Evolutionary conservation across 2,113 vertebrate species (phyloP).

Genomic region (Chionodraco myersi): DNA sequence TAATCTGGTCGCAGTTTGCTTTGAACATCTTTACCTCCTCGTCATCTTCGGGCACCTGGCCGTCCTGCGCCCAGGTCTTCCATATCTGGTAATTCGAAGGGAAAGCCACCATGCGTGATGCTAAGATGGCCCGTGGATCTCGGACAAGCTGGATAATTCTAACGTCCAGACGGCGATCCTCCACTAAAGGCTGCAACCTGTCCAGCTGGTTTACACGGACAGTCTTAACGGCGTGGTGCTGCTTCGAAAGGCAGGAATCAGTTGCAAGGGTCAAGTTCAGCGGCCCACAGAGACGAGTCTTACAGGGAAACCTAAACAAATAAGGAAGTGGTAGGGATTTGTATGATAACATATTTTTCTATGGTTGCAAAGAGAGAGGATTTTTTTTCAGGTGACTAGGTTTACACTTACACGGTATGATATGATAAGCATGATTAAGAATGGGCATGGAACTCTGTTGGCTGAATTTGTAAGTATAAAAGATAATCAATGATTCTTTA

Average conservation of each 20-base stretch:
- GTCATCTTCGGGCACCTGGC: constrained; percentile 85
- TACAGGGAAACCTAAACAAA: constrained; percentile 87
- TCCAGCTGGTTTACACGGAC: constrained; percentile 93
- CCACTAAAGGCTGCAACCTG: constrained; percentile 87
- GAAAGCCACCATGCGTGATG: constrained; percentile 96
- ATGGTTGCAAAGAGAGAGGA: not conserved
- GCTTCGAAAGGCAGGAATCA: constrained; percentile 89
- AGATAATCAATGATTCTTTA: not conserved
- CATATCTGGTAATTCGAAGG: constrained; percentile 90
- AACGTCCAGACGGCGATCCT: constrained; percentile 91
- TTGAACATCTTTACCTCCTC: constrained; percentile 91
- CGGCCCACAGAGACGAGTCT: constrained; percentile 90
- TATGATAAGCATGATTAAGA: too few relatives aligned
- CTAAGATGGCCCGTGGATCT: constrained; percentile 93
- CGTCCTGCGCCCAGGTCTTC: constrained; percentile 91
- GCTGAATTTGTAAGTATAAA: not conserved
- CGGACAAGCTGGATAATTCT: constrained; percentile 94
- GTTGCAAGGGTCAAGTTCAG: constrained; percentile 93
- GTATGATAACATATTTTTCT: not conserved
- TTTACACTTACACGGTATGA: too few relatives aligned
- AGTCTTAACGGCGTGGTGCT: constrained; percentile 91
- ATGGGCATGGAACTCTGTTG: not conserved
- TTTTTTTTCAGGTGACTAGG: too few relatives aligned
- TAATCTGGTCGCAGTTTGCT: constrained; percentile 92
- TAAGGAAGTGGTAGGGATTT: constrained; percentile 3